These are phyloP conservation scores for Homarus americanus DNA, from an alignment of 1,140 invertebrate species.

Conservation along the genomic window DNA sequence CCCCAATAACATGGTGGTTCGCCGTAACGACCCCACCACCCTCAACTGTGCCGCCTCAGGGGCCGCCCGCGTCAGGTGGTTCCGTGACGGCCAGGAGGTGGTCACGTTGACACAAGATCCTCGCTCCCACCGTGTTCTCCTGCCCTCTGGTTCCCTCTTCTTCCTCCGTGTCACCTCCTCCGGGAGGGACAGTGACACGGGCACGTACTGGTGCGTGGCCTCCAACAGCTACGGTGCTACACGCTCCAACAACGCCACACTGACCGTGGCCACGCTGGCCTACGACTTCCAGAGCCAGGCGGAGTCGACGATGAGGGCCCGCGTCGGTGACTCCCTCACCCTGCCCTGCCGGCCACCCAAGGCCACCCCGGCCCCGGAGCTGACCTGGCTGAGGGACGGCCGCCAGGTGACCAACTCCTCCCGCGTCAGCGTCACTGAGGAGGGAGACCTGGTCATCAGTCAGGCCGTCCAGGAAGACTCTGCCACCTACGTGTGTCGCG, in stretches of 20 bases:
- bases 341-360: neutral
- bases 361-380: neutral
- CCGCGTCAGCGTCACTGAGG: constrained; percentile 13
- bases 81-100: constrained; percentile 34
- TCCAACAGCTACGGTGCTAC: constrained; percentile 18
- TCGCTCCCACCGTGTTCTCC: constrained; percentile 34
- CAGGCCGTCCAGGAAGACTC: constrained; percentile 21
- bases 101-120: constrained; percentile 27
- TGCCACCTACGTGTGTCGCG: constrained; percentile 26
- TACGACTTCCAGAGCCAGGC: constrained; percentile 12
- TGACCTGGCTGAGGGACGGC: constrained; percentile 35
- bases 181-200: constrained; percentile 25
- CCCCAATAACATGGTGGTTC: constrained; percentile 17
- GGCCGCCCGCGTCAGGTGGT: constrained; percentile 36
- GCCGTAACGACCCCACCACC: constrained; percentile 29
- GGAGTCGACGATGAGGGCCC: constrained; percentile 18
- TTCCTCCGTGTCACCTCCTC: constrained; percentile 37
- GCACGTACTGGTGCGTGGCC: constrained; percentile 37
- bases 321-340: constrained; percentile 11
- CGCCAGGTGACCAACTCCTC: constrained; percentile 19
- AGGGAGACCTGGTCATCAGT: neutral
- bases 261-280: constrained; percentile 18
- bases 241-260: constrained; percentile 37
- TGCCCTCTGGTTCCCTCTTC: constrained; percentile 34
- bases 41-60: constrained; percentile 44